Base-by-base conservation (phyloP, 2,888 invertebrate genomes). In the Eurois occulta region DNA sequence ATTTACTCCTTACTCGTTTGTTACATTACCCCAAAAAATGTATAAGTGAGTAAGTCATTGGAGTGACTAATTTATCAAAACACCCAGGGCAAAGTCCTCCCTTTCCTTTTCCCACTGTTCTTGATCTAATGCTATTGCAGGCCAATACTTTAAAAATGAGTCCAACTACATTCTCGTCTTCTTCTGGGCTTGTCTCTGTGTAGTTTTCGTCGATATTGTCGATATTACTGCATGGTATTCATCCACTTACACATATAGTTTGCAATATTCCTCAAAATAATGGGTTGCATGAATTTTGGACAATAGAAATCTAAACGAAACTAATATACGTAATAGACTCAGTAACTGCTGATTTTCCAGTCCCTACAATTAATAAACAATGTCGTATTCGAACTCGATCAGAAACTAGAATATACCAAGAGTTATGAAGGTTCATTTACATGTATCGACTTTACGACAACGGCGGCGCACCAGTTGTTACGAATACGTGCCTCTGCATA, bases 401-500 rank as follows among this genome's bases (percentile, higher is more conserved):
- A 76, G 73, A 74, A 66, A 66, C 67, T 55, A 65, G 48, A 84
- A 43, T 77, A 62, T 60, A 58, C 35, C 55, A 69, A 41, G 52
- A 73, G 48, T 48, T 43, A 80, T 62, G 69, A 72, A 70, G 46
- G 77, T 83, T 84, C 72, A 74, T 77, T 78, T 78, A 78, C 85
- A 55, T 80, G 70, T 69, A 84, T 62, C 82, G 85, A 81, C 84
- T 84, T 78, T 55, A 69, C 72, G 72, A 75, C 75, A 78, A 64
- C 77, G 68, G 68, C 58, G 38, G 68, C 70, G 65, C 76, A 74
- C 60, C 72, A 55, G 62, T 79, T 72, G 62, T 68, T 70, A 67
- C 68, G 66, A 71, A 84, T 77, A 75, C 86, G 87, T 84, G 84
- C 38, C 24, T 28, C 10, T 69, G 85, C 86, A 86, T 86, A 75